Conservation (phyloP, 2,888 invertebrate genomes). For the Chrysina gloriosa region DNA sequence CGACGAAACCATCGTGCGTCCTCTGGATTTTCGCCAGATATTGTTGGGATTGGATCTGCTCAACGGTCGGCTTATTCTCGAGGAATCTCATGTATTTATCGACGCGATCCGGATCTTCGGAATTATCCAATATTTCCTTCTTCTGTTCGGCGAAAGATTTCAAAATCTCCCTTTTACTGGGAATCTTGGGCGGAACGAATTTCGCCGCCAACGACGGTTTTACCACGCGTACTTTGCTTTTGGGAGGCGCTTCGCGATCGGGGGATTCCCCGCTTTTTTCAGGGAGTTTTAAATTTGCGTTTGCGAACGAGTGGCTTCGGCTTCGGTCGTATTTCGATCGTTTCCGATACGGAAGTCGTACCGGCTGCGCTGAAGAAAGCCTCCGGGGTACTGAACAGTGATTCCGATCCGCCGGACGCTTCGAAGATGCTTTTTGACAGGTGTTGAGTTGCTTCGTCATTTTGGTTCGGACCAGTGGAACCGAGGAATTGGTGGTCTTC, state of each 20-base stretch:
- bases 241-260: neutral
- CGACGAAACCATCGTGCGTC: constrained; percentile 55
- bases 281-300: constrained; percentile 12
- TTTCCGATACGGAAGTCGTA: neutral
- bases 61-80: constrained; percentile 56
- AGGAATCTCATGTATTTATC: constrained; percentile 52
- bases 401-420: neutral
- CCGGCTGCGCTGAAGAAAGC: neutral
- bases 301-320: neutral
- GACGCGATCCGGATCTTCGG: constrained; percentile 41
- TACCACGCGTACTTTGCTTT: neutral
- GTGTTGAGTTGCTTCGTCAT: too few relatives aligned
- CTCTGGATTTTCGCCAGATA: constrained; percentile 55
- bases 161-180: constrained; percentile 55
- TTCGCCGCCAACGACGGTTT: constrained; percentile 4
- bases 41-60: constrained; percentile 55
- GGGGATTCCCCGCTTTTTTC: neutral
- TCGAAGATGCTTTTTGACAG: constrained; percentile 9
- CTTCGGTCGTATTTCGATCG: neutral
- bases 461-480: too few relatives aligned
- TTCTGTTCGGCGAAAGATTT: constrained; percentile 57
- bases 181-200: constrained; percentile 53
- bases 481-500: neutral
- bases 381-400: constrained; percentile 13
- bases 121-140: constrained; percentile 51